These are phyloP conservation scores for Kuschelorhynchus macadamiae DNA, from an alignment of 2,888 invertebrate genomes.

Conservation along the genomic window DNA sequence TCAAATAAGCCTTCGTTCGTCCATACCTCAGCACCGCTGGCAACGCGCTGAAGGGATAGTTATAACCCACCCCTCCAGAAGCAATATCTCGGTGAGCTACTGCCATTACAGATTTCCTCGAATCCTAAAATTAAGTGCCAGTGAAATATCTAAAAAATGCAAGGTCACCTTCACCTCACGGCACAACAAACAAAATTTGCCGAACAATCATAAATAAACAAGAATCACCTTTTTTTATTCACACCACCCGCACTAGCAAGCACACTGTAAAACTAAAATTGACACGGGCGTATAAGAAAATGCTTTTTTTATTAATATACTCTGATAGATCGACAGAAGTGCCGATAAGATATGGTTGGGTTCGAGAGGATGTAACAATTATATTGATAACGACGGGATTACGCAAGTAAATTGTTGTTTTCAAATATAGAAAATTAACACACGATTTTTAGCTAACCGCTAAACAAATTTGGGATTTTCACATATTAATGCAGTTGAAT, in stretches of 20 bases:
- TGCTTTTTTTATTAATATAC: constrained; percentile 8
- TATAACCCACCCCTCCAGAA: too few species aligned
- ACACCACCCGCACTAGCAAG: background rate
- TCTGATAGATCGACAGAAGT: constrained; percentile 18
- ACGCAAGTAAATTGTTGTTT: constrained; percentile 32
- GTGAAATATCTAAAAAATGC: too few species aligned
- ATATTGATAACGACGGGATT: constrained; percentile 32
- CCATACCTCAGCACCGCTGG: too few species aligned
- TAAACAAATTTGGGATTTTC: too few species aligned
- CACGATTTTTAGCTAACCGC: constrained; percentile 3
- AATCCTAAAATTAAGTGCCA: too few species aligned
- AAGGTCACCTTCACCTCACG: background rate
- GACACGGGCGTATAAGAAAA: constrained; percentile 14
- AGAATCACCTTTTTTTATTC: background rate
- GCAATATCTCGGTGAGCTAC: too few species aligned
- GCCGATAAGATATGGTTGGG: constrained; percentile 32
- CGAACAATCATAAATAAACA: background rate
- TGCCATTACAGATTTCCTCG: too few species aligned
- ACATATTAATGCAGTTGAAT: too few species aligned
- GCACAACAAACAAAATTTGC: background rate
- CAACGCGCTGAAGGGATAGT: too few species aligned
- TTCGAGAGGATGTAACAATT: constrained; percentile 38
- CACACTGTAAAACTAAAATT: background rate
- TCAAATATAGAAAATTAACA: constrained; percentile 10
- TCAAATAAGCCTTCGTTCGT: too few species aligned